Evolutionary conservation across 1,140 invertebrate genomes (phyloP).

Genomic region (Octopus bimaculoides): DNA sequence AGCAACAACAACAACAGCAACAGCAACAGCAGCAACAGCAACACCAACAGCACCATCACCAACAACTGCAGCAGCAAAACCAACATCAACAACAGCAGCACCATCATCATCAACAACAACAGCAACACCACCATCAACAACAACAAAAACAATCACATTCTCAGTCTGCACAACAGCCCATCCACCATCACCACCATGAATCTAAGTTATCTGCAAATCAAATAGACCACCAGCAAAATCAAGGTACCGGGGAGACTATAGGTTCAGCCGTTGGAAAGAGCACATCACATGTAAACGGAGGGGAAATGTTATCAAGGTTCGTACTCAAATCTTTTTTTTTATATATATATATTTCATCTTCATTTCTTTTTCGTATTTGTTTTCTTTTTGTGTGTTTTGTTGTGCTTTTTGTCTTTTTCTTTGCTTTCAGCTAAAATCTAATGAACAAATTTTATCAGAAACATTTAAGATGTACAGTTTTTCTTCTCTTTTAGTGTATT

Average conservation of each 20-base stretch:
- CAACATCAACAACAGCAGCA: conserved; percentile 21
- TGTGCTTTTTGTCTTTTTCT: neutral
- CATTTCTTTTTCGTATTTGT: neutral
- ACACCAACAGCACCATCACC: neutral
- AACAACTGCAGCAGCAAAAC: conserved; percentile 24
- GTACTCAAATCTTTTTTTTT: conserved; percentile 11
- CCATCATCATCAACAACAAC: neutral
- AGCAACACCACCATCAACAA: neutral
- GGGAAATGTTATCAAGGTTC: conserved; percentile 45
- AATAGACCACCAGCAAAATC: neutral
- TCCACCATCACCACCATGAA: neutral
- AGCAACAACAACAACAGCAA: neutral
- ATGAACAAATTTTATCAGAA: too few relatives aligned
- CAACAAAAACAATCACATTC: neutral
- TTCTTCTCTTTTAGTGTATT: too few relatives aligned
- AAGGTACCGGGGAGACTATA: conserved; percentile 17
- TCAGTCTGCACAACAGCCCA: too few relatives aligned
- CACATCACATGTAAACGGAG: conserved; percentile 37
- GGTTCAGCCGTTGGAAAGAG: neutral
- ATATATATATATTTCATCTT: neutral
- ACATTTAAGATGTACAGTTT: too few relatives aligned
- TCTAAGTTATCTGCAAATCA: conserved; percentile 9
- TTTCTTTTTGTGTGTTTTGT: neutral
- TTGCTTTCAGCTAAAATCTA: neutral
- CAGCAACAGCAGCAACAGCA: neutral